phyloP scores from a whole-genome alignment of 2,113 vertebrate genomes.

The Fulmarus glacialis region DNA sequence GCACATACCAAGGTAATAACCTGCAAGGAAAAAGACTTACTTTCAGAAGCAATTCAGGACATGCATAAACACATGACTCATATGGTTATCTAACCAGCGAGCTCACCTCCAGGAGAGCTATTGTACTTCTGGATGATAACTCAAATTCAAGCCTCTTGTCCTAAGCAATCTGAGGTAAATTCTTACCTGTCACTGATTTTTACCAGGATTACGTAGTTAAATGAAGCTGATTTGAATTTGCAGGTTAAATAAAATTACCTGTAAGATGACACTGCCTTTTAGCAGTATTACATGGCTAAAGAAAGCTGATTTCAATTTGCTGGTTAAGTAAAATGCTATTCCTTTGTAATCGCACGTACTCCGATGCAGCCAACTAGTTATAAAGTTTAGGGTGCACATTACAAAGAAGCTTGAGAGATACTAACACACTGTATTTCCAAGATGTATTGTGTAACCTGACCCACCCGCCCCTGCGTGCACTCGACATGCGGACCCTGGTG shows the following conservation, averaged over 20 bases:
- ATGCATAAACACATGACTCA: neutral
- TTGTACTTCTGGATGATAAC: neutral
- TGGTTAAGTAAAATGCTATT: neutral
- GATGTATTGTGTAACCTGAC: accelerated
- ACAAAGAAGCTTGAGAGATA: accelerated
- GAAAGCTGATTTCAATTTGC: neutral
- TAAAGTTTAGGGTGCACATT: accelerated
- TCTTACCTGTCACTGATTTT: neutral
- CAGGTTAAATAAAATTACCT: neutral
- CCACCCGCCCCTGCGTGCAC: neutral
- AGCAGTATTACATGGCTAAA: neutral
- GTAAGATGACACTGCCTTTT: neutral
- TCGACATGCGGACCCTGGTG: accelerated
- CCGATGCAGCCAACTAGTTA: neutral
- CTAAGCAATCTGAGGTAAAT: neutral
- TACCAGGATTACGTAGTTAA: neutral
- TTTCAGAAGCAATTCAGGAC: neutral
- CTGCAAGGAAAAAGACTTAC: constrained; percentile 62
- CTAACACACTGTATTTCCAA: too few relatives aligned
- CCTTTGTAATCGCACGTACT: accelerated
- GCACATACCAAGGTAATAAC: constrained; percentile 94
- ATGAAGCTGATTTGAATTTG: neutral
- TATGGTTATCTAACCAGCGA: neutral
- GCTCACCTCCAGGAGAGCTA: neutral
- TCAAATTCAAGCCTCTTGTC: neutral